Base-by-base conservation (phyloP, 2,113 vertebrate species). In the Perca fluviatilis region DNA sequence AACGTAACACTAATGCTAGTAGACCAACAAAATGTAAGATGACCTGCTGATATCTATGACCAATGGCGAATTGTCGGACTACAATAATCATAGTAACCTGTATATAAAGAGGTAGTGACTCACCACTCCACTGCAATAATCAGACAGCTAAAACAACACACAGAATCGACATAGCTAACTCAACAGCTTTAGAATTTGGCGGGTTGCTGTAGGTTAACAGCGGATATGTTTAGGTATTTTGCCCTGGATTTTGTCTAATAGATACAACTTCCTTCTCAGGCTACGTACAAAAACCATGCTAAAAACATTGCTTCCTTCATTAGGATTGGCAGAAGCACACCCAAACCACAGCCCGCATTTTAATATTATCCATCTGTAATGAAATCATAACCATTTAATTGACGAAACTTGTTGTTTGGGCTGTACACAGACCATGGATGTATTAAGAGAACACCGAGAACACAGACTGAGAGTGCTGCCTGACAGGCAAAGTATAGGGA, bases 171-270 rank as follows among this genome's bases (percentile, higher is more conserved):
- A 66, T 33, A 30, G 4, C 30, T 18, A 46, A 65, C 50, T 11
- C 18, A 43, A 14, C 74, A 50, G 15, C 13, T 83, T 94, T 66
- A 70, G 21, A 94, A 93, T 89, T 95, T 95, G 93, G 94, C 94
- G 94, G 93, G 79, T 89, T 69, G 58, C 2, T 71, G 21, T 19
- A 2, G 7, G 15, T 40, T 40, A 40, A 40, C 40, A 40, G 40
- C 9, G 40, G 40, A 10, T 40, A 40, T 10, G 40, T 40, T 40
- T 10, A 10, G 40, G 9, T 40, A 40, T 0, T 18, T 10, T 14
- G 1, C 47, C 84, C 90, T 54, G 21, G 5, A 7, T 10, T 62
- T 16, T 57, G 88, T 4, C 87, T 92, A 69, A 0, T 56, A 76
- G 91, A 62, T 9, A 2, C 5, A 66, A 15, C 8, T 21, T 63